A percentile compares a stretch with the other conserved stretches of the same genome.
Conservation (phyloP, 2,113 vertebrate species). For the Poeciliopsis retropinna region DNA sequence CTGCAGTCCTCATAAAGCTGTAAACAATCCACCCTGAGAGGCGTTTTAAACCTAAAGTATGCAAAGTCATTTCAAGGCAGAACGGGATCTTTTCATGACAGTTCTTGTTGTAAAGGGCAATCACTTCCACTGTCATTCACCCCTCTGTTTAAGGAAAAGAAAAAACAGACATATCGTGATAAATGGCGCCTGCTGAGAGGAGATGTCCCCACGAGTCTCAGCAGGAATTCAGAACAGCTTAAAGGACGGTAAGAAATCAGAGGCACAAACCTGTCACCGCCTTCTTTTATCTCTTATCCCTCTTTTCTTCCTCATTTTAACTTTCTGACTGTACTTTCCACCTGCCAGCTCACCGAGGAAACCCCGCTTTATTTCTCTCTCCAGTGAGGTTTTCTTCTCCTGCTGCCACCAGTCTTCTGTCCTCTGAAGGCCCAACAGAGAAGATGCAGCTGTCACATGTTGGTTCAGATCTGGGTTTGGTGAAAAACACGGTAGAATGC, state of each 20-base stretch:
- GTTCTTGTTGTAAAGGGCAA: constrained; percentile 15
- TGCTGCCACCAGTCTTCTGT: constrained; percentile 11
- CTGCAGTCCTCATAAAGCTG: neutral
- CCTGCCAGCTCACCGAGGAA: constrained; percentile 35
- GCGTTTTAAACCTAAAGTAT: neutral
- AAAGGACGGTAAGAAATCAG: constrained; percentile 19
- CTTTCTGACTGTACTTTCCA: constrained; percentile 43
- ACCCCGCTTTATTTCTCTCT: constrained; percentile 29
- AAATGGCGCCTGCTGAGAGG: constrained; percentile 30
- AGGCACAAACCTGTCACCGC: constrained; percentile 34
- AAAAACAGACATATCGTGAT: constrained; percentile 28
- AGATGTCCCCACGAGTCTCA: constrained; percentile 25
- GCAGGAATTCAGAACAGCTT: constrained; percentile 42
- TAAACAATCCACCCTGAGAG: constrained; percentile 34
- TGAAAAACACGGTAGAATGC: constrained; percentile 7
- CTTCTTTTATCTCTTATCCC: constrained; percentile 49
- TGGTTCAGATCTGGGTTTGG: constrained; percentile 35
- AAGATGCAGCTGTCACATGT: constrained; percentile 48
- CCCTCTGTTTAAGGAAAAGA: constrained; percentile 10
- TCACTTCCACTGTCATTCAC: constrained; percentile 18
- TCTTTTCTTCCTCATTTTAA: constrained; percentile 21
- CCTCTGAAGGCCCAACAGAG: constrained; percentile 37
- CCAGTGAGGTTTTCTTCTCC: constrained; percentile 34
- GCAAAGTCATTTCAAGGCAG: constrained; percentile 19
- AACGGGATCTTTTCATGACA: constrained; percentile 43